Evolutionary conservation across 2,888 invertebrate genomes (phyloP).

Genomic region (Habroteleia sp.): DNA sequence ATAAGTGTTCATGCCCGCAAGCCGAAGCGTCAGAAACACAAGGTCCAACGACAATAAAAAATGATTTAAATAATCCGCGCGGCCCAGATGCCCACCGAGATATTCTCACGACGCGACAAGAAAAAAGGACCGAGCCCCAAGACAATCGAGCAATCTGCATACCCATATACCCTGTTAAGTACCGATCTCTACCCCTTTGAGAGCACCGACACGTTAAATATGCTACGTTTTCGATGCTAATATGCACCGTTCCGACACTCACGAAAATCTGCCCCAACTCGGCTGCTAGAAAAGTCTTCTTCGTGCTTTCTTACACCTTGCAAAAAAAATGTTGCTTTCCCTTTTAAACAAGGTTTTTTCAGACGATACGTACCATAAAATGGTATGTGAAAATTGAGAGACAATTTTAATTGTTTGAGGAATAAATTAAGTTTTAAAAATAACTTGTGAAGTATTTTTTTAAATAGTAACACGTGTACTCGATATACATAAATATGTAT

Average conservation of each 20-base stretch:
- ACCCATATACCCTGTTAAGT: slow-evolving; percentile 56
- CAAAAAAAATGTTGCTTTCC: slow-evolving; percentile 8
- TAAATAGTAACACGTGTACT: no score
- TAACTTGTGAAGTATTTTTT: no score
- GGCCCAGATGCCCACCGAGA: slow-evolving; percentile 75
- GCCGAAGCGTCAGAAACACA: slow-evolving; percentile 73
- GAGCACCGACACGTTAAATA: slow-evolving; percentile 64
- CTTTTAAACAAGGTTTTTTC: no score
- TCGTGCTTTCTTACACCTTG: no score
- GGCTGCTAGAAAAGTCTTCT: no score
- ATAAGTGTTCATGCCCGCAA: slow-evolving; percentile 67
- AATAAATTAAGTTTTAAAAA: no score
- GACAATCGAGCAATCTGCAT: slow-evolving; percentile 76
- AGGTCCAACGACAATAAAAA: slow-evolving; percentile 75
- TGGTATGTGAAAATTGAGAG: no score
- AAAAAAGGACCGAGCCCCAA: slow-evolving; percentile 68
- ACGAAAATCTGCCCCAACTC: slow-evolving; percentile 7
- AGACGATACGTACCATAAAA: no score
- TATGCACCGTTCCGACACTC: neutral
- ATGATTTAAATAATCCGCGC: slow-evolving; percentile 80
- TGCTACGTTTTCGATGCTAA: slow-evolving; percentile 59
- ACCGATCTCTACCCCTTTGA: slow-evolving; percentile 33
- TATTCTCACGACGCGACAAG: slow-evolving; percentile 76
- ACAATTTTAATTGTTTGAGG: no score
- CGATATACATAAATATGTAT: no score